These are phyloP conservation scores for Misgurnus anguillicaudatus DNA, from an alignment of 2,113 vertebrate genomes.

Conservation along the genomic window DNA sequence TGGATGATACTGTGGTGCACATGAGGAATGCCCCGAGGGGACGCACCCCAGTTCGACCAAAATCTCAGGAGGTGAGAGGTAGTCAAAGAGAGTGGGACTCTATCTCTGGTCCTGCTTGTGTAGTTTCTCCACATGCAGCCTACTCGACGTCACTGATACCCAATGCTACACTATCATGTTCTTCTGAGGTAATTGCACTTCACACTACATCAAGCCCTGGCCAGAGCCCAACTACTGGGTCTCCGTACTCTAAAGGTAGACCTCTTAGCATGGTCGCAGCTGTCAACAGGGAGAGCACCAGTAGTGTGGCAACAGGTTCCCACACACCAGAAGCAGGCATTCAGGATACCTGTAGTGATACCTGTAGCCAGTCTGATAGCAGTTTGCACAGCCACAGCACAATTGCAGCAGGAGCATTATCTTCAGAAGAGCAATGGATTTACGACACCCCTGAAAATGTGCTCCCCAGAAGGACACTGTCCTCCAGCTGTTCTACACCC, in stretches of 20 bases:
- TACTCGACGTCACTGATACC: constrained; percentile 89
- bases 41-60: constrained; percentile 73
- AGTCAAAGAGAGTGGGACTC: constrained; percentile 74
- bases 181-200: constrained; percentile 84
- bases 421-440: constrained; percentile 79
- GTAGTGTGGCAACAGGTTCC: constrained; percentile 52
- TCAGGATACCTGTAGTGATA: constrained; percentile 71
- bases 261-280: constrained; percentile 58
- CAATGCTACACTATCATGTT: constrained; percentile 85
- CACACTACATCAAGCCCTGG: constrained; percentile 72
- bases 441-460: constrained; percentile 75
- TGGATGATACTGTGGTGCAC: constrained; percentile 76
- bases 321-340: constrained; percentile 26
- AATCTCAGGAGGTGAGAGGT: constrained; percentile 83
- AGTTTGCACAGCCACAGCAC: constrained; percentile 69
- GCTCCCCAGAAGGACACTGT: constrained; percentile 69
- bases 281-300: constrained; percentile 58
- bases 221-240: constrained; percentile 55
- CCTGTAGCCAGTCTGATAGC: constrained; percentile 73
- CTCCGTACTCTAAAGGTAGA: constrained; percentile 60
- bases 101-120: constrained; percentile 71
- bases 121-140: constrained; percentile 86
- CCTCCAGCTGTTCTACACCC: constrained; percentile 82
- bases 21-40: constrained; percentile 71
- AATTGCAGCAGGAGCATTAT: constrained; percentile 60